Evolutionary conservation across 1,140 invertebrate genomes (phyloP).

Genomic region (Rhizoglyphus robini): DNA sequence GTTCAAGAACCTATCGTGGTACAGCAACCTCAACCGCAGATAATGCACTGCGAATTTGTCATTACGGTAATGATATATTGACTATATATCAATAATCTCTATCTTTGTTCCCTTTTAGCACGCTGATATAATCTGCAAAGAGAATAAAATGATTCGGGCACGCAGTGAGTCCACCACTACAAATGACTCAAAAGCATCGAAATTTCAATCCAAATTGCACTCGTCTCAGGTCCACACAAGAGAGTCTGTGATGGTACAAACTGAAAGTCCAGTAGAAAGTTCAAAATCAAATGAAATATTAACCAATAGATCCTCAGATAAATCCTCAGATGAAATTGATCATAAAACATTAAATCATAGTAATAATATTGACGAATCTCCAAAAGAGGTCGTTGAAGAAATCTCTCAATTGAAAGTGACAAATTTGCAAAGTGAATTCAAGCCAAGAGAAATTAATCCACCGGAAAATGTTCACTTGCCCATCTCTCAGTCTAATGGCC

Average conservation of each 20-base stretch:
- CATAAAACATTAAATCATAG: background rate
- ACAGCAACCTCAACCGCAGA: conserved; percentile 1
- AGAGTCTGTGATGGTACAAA: no score
- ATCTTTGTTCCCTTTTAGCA: background rate
- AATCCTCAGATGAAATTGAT: background rate
- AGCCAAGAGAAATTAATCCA: no score
- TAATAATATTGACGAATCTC: background rate
- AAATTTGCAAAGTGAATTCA: no score
- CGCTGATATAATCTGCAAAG: conserved; percentile 9
- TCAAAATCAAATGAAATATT: background rate
- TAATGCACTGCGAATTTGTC: conserved; percentile 6
- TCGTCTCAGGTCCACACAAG: no score
- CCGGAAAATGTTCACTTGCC: no score
- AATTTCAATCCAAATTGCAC: background rate
- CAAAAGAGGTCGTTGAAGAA: background rate
- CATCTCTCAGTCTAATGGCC: no score
- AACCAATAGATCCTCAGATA: background rate
- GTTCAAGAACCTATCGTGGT: background rate
- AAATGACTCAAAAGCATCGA: background rate
- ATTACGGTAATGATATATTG: background rate
- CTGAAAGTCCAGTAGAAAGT: no score
- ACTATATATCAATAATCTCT: background rate
- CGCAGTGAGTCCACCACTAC: background rate
- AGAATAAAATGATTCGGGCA: background rate
- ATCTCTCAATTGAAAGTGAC: background rate